Percentiles rank a stretch among this genome's conserved stretches.
phyloP scores from a whole-genome alignment of 2,113 vertebrate genomes.

The Pterocles gutturalis region DNA sequence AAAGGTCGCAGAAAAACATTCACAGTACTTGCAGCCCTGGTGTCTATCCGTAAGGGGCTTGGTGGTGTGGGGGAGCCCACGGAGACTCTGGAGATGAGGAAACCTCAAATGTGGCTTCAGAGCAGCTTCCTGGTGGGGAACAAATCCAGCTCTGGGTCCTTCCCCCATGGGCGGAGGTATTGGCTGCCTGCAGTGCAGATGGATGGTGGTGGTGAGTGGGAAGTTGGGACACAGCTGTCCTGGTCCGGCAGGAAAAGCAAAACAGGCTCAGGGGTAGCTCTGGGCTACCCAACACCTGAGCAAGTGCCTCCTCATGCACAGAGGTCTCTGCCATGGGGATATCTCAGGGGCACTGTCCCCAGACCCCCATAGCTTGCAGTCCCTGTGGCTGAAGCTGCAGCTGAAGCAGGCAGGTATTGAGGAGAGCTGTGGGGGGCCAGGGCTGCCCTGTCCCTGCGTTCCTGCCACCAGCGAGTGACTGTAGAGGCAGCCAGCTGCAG shows the following conservation, averaged over 20 bases:
- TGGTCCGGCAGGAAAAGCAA: rapidly evolving
- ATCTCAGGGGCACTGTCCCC: neutral
- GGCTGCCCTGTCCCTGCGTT: rapidly evolving
- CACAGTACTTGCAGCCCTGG: neutral
- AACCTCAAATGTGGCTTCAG: neutral
- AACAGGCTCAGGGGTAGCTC: neutral
- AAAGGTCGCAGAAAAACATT: neutral
- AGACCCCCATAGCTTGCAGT: neutral
- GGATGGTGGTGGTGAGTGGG: no score
- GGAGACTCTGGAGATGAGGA: neutral
- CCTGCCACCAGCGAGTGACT: rapidly evolving
- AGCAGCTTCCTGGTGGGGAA: neutral
- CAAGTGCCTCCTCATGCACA: neutral
- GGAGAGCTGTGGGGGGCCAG: neutral
- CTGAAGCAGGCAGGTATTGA: neutral
- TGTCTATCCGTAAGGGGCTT: neutral
- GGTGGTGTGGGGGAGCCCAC: neutral
- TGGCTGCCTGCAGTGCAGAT: rapidly evolving
- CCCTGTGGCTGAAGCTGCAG: neutral
- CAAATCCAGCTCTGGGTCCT: neutral
- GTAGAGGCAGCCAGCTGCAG: neutral
- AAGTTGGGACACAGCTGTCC: neutral
- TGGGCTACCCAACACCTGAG: rapidly evolving
- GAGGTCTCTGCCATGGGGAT: neutral
- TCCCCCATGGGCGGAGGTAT: neutral